A percentile compares a stretch with the other conserved stretches of the same genome.
Conservation (phyloP, 2,797 vertebrate species). For the Sebastes alutus region DNA sequence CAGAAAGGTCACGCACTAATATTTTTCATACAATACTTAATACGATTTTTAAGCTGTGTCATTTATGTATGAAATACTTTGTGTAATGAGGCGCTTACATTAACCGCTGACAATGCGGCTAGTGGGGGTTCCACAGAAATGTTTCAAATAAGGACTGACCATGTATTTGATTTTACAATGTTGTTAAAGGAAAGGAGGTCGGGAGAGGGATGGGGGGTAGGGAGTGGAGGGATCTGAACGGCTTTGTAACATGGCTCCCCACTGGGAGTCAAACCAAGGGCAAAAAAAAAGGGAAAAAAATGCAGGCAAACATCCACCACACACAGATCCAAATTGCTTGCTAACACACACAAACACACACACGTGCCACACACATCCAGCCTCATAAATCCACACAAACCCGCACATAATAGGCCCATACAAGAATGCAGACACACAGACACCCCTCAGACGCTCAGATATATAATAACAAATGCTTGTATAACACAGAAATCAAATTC, state of each 20-base stretch:
- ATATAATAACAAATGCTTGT: slow-evolving; percentile 68
- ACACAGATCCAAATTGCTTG: slow-evolving; percentile 38
- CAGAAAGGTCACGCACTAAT: slow-evolving; percentile 60
- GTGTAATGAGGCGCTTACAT: slow-evolving; percentile 45
- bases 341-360: slow-evolving; percentile 17
- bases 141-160: slow-evolving; percentile 41
- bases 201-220: neutral
- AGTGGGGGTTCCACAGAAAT: slow-evolving; percentile 28
- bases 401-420: slow-evolving; percentile 34
- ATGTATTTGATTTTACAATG: slow-evolving; percentile 38
- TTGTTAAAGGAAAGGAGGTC: slow-evolving; percentile 25
- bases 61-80: slow-evolving; percentile 60
- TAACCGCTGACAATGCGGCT: slow-evolving; percentile 41
- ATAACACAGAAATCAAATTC: slow-evolving; percentile 72
- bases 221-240: slow-evolving; percentile 11
- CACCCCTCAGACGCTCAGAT: slow-evolving; percentile 44
- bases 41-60: slow-evolving; percentile 46
- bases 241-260: slow-evolving; percentile 34
- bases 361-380: neutral
- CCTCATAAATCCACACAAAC: slow-evolving; percentile 24
- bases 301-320: slow-evolving; percentile 36
- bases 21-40: slow-evolving; percentile 54
- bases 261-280: slow-evolving; percentile 52
- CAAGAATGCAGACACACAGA: slow-evolving; percentile 52
- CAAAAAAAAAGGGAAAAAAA: slow-evolving; percentile 20